Base-by-base conservation (phyloP, 53 echinoderm and acorn worm genomes). In the Glandiceps talaboti region DNA sequence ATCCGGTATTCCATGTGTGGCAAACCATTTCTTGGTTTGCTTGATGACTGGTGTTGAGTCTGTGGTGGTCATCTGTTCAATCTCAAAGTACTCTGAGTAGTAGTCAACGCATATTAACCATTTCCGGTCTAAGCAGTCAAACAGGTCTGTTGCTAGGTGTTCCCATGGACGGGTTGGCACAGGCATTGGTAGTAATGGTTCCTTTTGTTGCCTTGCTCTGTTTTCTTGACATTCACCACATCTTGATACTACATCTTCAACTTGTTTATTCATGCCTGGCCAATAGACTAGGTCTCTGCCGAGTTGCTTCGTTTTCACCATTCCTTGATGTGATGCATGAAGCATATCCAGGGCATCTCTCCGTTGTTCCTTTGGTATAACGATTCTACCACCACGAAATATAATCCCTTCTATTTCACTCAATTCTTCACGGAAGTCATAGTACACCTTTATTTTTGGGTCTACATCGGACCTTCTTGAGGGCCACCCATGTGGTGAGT, bases 51-150 rank as follows among this genome's bases (percentile, higher is more conserved):
- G 77, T 28, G 32, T 77, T 20, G n/a, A 20, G 6, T 45, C 20
- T 80, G 80, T 80, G 25, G 33, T 28, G 25, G 29, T n/a, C 73
- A 80, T 33, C 27, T 73, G 74, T 79, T 45, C 64, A 45, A 45
- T 45, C 64, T 45, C 64, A 6, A 6, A 45, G 64, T 45, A 45
- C 6, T 45, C 20, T 12, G 85, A 85, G 33, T 73, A 77, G 30
- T 88, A 85, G 74, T 91, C 91, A 14, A 91, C 88, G 27, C 74
- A 79, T 31, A 91, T 79, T 25, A 87, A 32, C 73, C 84, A 87
- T 74, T 90, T 30, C 6, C 33, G 79, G 0, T 73, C 84, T 29
- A 79, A 33, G 20, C 80, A 76, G 33, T 74, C 73, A 14, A 82
- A 79, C 29, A 87, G 31, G 64, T 90, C 87, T 14, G 74, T 28